Percentiles rank a stretch among this genome's conserved stretches.
These are phyloP conservation scores for Listrodromus nycthemerus DNA, from an alignment of 2,888 invertebrate species.

Conservation along the genomic window DNA sequence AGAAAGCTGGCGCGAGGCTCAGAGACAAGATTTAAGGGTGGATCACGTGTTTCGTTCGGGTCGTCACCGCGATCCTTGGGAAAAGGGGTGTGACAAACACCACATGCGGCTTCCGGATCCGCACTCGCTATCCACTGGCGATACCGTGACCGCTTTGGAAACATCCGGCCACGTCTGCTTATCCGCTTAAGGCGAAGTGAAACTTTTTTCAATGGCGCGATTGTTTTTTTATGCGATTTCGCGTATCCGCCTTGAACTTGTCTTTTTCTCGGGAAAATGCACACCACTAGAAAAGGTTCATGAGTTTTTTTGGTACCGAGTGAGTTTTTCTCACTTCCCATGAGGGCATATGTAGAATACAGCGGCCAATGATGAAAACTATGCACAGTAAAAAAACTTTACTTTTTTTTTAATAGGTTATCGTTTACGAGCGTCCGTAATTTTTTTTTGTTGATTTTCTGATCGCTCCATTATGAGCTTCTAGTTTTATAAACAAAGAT, in stretches of 20 bases:
- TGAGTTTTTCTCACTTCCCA: background rate
- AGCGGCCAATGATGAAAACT: too few species aligned
- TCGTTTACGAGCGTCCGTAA: too few species aligned
- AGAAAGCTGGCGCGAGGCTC: constrained; percentile 24
- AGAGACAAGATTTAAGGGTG: constrained; percentile 53
- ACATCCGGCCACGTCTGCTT: constrained; percentile 16
- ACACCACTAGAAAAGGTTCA: background rate
- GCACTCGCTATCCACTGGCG: constrained; percentile 43
- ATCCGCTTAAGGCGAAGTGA: constrained; percentile 6
- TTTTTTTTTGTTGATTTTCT: too few species aligned
- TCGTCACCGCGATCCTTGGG: constrained; percentile 20
- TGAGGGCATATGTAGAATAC: background rate
- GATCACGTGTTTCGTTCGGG: constrained; percentile 47
- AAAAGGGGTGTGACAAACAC: constrained; percentile 13
- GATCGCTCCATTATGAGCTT: too few species aligned
- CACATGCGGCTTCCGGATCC: constrained; percentile 13
- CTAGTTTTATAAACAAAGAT: too few species aligned
- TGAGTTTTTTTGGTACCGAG: background rate
- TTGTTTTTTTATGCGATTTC: background rate
- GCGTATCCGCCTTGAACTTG: background rate
- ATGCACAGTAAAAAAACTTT: too few species aligned
- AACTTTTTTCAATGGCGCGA: background rate
- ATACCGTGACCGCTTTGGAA: constrained; percentile 41
- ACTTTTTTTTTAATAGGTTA: too few species aligned
- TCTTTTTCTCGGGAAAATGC: background rate